phyloP scores from a whole-genome alignment of 2,888 invertebrate species.

The Scelioninae gen. 1 region DNA sequence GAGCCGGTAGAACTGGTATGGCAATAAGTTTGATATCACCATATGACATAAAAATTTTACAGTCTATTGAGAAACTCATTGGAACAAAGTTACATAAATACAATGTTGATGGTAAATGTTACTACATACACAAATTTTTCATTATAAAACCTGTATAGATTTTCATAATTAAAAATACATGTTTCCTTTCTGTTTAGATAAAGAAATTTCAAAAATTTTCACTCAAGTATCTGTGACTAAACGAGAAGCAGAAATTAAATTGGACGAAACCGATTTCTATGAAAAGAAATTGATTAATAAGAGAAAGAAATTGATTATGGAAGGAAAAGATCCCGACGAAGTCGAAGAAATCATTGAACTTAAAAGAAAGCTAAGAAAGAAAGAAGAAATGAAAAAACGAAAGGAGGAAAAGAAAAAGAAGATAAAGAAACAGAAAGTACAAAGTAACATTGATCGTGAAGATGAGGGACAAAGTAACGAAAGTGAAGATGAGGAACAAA shows the following conservation, averaged over 20 bases:
- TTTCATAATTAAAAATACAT: not conserved
- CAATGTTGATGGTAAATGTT: slow-evolving; percentile 90
- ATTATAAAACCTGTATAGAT: too few species aligned
- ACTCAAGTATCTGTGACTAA: slow-evolving; percentile 96
- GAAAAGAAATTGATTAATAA: slow-evolving; percentile 94
- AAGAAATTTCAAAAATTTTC: slow-evolving; percentile 94
- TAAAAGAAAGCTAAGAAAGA: slow-evolving; percentile 80
- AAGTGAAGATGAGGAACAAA: not conserved
- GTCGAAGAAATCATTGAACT: slow-evolving; percentile 86
- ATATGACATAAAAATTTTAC: slow-evolving; percentile 93
- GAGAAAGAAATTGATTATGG: slow-evolving; percentile 93
- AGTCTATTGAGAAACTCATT: slow-evolving; percentile 93
- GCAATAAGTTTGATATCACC: too few species aligned
- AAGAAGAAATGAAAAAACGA: slow-evolving; percentile 69
- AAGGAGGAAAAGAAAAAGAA: slow-evolving; percentile 13
- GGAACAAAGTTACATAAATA: slow-evolving; percentile 94
- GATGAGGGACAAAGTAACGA: not conserved
- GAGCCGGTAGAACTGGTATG: too few species aligned
- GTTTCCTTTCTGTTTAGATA: slow-evolving; percentile 86
- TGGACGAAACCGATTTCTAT: slow-evolving; percentile 96
- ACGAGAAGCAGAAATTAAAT: slow-evolving; percentile 95
- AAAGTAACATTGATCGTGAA: slow-evolving; percentile 2
- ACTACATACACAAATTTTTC: too few species aligned
- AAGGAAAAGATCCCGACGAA: slow-evolving; percentile 92
- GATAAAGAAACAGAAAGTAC: slow-evolving; percentile 1